Conservation (phyloP, 2,797 vertebrate genomes). For the Australoheros facetus region DNA sequence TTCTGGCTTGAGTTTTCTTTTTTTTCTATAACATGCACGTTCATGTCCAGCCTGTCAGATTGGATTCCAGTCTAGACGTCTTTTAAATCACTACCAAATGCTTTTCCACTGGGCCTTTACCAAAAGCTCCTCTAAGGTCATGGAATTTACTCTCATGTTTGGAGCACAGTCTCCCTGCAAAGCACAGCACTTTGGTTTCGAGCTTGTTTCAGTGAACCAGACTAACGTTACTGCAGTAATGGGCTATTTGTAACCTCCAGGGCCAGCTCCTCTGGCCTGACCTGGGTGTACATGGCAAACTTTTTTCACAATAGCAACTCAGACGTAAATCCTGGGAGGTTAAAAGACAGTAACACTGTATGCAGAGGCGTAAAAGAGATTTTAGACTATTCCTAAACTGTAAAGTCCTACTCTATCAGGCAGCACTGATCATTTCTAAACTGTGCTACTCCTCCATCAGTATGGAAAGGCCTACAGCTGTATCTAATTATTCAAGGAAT, state of each 20-base stretch:
- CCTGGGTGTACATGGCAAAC: slow-evolving; percentile 37
- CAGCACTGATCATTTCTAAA: not conserved
- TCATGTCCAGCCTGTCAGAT: slow-evolving; percentile 2
- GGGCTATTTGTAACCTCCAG: slow-evolving; percentile 42
- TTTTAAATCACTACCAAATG: slow-evolving; percentile 60
- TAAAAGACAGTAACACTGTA: not conserved
- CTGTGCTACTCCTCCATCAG: slow-evolving; percentile 33
- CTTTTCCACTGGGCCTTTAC: slow-evolving; percentile 61
- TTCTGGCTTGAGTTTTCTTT: not conserved
- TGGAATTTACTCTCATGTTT: slow-evolving; percentile 62
- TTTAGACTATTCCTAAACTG: not conserved
- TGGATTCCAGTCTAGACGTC: slow-evolving; percentile 54
- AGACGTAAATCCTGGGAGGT: not conserved
- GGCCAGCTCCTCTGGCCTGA: slow-evolving; percentile 29
- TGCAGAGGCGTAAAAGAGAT: not conserved
- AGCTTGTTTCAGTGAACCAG: slow-evolving; percentile 22
- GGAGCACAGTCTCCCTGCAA: slow-evolving; percentile 30
- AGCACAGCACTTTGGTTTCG: slow-evolving; percentile 23
- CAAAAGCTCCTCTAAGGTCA: slow-evolving; percentile 59
- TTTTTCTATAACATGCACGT: slow-evolving; percentile 1
- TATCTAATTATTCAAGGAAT: slow-evolving; percentile 80
- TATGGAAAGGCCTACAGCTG: slow-evolving; percentile 74
- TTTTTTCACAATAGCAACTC: slow-evolving; percentile 9
- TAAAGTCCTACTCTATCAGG: not conserved
- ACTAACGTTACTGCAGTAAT: slow-evolving; percentile 35